Evolutionary conservation across 37 sponge, comb jelly and placozoan genomes (phyloP).

Genomic region (Lycopodina hypogea): DNA sequence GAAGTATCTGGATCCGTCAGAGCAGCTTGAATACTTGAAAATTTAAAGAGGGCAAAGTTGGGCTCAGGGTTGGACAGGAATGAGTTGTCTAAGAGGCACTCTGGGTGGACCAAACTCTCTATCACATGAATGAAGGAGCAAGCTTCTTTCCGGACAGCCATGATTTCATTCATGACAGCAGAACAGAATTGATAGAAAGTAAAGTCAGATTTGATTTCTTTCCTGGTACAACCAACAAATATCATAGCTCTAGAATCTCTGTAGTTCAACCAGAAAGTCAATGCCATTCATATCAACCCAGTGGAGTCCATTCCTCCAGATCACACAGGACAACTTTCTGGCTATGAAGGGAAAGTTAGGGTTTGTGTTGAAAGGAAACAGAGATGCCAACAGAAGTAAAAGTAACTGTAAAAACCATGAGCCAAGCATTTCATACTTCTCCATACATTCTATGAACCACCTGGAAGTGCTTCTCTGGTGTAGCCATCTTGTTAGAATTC

Average conservation of each 20-base stretch:
- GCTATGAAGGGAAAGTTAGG: slow-evolving; percentile 13
- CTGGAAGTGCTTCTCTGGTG: background rate
- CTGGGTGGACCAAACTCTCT: slow-evolving; percentile 1
- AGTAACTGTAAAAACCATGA: no score
- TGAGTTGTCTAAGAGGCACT: background rate
- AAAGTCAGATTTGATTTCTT: background rate
- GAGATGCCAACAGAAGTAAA: background rate
- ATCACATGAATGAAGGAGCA: background rate
- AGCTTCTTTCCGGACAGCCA: no score
- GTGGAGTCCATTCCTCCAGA: slow-evolving; percentile 4
- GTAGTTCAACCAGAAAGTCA: background rate
- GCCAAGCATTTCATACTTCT: background rate
- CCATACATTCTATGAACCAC: slow-evolving; percentile 20
- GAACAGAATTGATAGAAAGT: no score
- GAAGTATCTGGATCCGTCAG: no score
- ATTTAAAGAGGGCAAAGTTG: no score
- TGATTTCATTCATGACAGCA: background rate
- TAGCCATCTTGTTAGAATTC: background rate
- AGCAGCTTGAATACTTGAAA: no score
- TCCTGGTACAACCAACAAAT: background rate
- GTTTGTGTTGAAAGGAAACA: slow-evolving; percentile 22
- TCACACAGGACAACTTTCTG: background rate
- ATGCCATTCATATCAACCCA: slow-evolving; percentile 17
- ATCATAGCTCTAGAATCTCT: background rate
- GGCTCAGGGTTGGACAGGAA: background rate